Evolutionary conservation across 2,888 invertebrate species (phyloP).

Genomic region (Hesperia comma): DNA sequence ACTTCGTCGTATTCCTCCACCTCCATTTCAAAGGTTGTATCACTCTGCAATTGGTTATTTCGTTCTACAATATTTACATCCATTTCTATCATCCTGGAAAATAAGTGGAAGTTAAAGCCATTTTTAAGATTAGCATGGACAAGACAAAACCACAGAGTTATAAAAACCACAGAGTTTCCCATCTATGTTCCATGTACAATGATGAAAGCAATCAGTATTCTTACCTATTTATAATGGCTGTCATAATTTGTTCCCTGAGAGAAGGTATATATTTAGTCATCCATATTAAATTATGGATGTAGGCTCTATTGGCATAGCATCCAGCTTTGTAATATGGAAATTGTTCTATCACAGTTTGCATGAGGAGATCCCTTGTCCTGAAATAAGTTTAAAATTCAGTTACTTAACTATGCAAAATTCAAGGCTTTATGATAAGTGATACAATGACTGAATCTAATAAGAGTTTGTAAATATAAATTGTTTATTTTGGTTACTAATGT

Average conservation of each 20-base stretch:
- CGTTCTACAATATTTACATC: slow-evolving; percentile 87
- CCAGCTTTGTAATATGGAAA: slow-evolving; percentile 92
- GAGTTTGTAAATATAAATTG: no score
- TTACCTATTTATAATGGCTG: slow-evolving; percentile 90
- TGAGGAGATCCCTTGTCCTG: slow-evolving; percentile 88
- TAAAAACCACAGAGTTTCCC: no score
- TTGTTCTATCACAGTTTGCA: slow-evolving; percentile 85
- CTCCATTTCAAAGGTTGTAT: slow-evolving; percentile 84
- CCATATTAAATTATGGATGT: slow-evolving; percentile 90
- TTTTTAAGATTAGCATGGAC: no score
- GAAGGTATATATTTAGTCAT: slow-evolving; percentile 90
- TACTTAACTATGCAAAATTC: no score
- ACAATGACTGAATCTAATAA: no score
- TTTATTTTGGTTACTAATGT: no score
- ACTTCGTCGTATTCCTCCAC: slow-evolving; percentile 76
- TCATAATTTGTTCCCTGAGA: slow-evolving; percentile 87
- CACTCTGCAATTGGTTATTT: slow-evolving; percentile 68
- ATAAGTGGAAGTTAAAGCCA: neutral
- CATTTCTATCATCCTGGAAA: slow-evolving; percentile 87
- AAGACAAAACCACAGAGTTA: no score
- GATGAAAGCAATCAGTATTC: slow-evolving; percentile 41
- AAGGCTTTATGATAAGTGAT: no score
- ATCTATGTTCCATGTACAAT: no score
- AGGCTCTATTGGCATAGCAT: slow-evolving; percentile 88
- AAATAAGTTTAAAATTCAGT: slow-evolving; percentile 48